Percentiles rank a stretch among this genome's conserved stretches.
Conservation (phyloP, 23 tunicate genomes). For the Pegea sp. region DNA sequence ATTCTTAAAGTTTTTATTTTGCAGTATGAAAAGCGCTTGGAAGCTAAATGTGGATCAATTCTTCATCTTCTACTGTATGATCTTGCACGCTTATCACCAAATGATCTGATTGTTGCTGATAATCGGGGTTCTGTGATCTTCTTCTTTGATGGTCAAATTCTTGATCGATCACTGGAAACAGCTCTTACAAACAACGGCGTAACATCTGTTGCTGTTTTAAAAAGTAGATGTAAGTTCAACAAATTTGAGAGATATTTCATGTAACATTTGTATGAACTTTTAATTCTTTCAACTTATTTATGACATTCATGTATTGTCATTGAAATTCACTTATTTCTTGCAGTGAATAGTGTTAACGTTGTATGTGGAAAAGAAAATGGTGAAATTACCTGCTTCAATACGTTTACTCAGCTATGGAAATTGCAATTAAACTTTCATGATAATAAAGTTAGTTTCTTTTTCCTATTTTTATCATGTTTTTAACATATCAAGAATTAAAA, state of each 20-base stretch:
- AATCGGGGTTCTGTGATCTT: conserved; percentile 58
- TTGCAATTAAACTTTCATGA: no score
- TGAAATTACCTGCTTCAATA: conserved; percentile 54
- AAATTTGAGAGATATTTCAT: no score
- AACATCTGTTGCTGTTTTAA: conserved; percentile 43
- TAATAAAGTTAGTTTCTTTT: no score
- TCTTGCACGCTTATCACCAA: conserved; percentile 40
- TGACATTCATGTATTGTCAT: no score
- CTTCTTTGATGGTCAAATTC: conserved; percentile 87
- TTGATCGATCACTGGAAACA: conserved; percentile 20
- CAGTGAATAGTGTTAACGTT: conserved; percentile 56
- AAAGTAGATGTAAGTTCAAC: conserved; percentile 49
- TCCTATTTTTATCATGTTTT: no score
- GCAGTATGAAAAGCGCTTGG: no score
- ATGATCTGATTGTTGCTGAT: conserved; percentile 71
- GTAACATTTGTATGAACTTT: no score
- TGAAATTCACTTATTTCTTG: conserved; percentile 4
- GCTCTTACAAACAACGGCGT: conserved; percentile 38
- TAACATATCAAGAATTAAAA: no score
- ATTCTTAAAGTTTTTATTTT: no score
- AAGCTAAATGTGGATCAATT: conserved; percentile 83
- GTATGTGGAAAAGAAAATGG: conserved; percentile 60
- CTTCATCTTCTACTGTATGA: conserved; percentile 32
- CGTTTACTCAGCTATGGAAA: conserved; percentile 61
- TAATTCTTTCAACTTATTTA: no score